These are phyloP conservation scores for Collichthys lucidus DNA, from an alignment of 2,113 vertebrate species.

Conservation along the genomic window DNA sequence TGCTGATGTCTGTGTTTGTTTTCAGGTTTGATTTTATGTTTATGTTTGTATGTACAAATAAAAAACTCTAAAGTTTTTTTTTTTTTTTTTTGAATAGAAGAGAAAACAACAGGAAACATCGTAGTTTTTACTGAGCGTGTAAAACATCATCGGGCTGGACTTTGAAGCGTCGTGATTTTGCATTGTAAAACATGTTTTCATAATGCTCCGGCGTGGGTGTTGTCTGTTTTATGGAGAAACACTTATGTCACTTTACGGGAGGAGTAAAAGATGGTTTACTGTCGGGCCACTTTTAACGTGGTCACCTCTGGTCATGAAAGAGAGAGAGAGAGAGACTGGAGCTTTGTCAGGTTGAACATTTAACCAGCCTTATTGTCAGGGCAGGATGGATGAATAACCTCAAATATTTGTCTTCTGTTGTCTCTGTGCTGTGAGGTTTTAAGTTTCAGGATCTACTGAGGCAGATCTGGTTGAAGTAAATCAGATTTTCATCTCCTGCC, in stretches of 20 bases:
- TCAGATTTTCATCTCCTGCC: neutral
- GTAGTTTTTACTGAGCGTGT: neutral
- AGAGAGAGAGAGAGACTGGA: neutral
- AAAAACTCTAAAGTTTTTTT: neutral
- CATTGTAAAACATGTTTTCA: neutral
- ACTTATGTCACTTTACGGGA: slow-evolving; percentile 43
- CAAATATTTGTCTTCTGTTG: neutral
- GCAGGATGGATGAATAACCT: slow-evolving; percentile 57
- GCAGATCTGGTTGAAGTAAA: neutral
- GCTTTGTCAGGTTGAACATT: slow-evolving; percentile 44
- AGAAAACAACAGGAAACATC: neutral
- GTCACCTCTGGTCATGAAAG: fast-evolving
- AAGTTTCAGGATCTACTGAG: neutral
- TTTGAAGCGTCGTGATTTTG: neutral
- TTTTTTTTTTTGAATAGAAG: neutral
- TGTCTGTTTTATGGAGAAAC: slow-evolving; percentile 45
- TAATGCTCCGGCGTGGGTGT: neutral
- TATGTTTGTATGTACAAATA: too few species aligned
- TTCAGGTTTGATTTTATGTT: too few species aligned
- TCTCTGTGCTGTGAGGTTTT: neutral
- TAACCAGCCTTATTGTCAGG: slow-evolving; percentile 26
- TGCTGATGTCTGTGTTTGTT: too few species aligned
- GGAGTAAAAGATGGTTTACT: slow-evolving; percentile 38
- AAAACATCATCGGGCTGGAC: neutral
- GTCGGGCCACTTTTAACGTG: slow-evolving; percentile 17